These are phyloP conservation scores for Rattus norvegicus DNA, from an alignment of 2,113 vertebrate genomes.

Conservation along the genomic window DNA sequence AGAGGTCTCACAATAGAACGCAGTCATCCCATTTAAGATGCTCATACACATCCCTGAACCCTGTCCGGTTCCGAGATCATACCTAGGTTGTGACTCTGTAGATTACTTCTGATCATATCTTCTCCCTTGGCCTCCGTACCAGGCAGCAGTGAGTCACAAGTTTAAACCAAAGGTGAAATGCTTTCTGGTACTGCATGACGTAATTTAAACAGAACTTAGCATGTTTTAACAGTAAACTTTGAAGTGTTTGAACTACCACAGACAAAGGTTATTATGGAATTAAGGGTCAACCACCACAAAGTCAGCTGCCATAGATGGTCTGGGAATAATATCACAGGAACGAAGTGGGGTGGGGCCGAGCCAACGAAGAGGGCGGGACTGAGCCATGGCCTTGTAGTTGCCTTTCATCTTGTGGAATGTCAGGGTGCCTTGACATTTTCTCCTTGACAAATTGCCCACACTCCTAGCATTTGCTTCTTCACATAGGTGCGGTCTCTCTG, in stretches of 20 bases:
- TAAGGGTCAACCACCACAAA: background rate
- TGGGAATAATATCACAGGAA: background rate
- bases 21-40: conserved; percentile 1
- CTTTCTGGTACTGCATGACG: background rate
- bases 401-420: conserved; percentile 33
- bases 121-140: background rate
- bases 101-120: background rate
- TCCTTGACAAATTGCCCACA: background rate
- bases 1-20: background rate
- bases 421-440: background rate
- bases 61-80: background rate
- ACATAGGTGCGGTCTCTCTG: background rate
- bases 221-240: conserved; percentile 38
- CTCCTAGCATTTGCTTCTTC: background rate
- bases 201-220: conserved; percentile 47
- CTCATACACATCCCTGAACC: background rate
- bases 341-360: background rate
- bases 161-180: background rate
- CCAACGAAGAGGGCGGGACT: background rate
- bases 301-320: background rate
- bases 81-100: background rate
- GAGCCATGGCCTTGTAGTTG: background rate
- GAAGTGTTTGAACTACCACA: background rate
- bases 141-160: background rate
- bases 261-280: conserved; percentile 3